phyloP scores from a whole-genome alignment of 1,140 invertebrate genomes.

The Telenomus remus region DNA sequence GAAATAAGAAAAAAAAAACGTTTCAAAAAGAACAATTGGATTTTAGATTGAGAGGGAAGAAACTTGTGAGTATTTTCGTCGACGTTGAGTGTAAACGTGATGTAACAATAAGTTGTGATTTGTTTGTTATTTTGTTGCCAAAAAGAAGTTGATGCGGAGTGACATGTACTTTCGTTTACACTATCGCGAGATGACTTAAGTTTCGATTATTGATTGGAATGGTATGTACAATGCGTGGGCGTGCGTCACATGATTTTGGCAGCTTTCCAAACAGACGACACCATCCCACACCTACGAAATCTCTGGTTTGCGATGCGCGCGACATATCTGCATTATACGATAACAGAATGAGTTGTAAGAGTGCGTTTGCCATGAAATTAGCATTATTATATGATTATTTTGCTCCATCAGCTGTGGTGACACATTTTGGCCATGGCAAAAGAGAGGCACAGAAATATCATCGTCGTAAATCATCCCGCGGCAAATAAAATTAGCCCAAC shows the following conservation, averaged over 20 bases:
- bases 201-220: slow-evolving; percentile 74
- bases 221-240: slow-evolving; percentile 73
- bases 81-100: not conserved
- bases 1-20: too few relatives aligned
- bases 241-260: slow-evolving; percentile 63
- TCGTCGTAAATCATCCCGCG: too few relatives aligned
- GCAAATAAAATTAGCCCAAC: too few relatives aligned
- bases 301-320: slow-evolving; percentile 51
- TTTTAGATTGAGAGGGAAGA: too few relatives aligned
- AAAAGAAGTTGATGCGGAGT: slow-evolving; percentile 24
- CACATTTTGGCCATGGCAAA: not conserved
- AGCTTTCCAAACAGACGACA: slow-evolving; percentile 68
- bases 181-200: slow-evolving; percentile 47
- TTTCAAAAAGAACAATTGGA: too few relatives aligned
- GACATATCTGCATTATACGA: slow-evolving; percentile 63
- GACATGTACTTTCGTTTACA: slow-evolving; percentile 54
- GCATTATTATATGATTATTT: not conserved
- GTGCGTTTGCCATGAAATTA: slow-evolving; percentile 19
- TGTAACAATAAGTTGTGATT: not conserved
- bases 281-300: slow-evolving; percentile 69
- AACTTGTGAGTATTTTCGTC: too few relatives aligned
- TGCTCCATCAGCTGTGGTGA: not conserved
- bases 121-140: not conserved
- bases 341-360: slow-evolving; percentile 43
- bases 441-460: not conserved